phyloP scores from a whole-genome alignment of 2,113 vertebrate species.

The Poeciliopsis prolifica region DNA sequence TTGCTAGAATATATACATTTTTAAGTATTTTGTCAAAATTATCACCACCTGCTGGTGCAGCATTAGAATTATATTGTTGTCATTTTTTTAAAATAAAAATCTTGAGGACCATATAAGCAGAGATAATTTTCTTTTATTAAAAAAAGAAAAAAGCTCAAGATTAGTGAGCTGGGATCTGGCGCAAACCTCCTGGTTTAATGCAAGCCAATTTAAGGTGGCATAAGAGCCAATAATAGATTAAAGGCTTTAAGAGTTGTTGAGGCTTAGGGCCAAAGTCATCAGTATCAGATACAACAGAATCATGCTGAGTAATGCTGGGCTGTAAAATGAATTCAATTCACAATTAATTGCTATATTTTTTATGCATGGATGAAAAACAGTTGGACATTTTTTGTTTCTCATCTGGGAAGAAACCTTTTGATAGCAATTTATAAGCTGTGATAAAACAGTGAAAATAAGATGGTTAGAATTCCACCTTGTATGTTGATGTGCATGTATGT shows the following conservation, averaged over 20 bases:
- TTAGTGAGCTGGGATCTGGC: background rate
- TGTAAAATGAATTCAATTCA: background rate
- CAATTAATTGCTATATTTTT: too few relatives aligned
- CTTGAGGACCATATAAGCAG: background rate
- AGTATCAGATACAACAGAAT: background rate
- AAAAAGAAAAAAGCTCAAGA: background rate
- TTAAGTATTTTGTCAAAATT: too few relatives aligned
- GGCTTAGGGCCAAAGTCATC: constrained; percentile 1
- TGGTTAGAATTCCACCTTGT: background rate
- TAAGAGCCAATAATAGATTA: background rate
- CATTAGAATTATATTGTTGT: too few relatives aligned
- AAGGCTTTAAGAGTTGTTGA: constrained; percentile 6
- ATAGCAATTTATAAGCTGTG: too few relatives aligned
- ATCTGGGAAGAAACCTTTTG: too few relatives aligned
- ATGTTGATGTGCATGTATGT: background rate
- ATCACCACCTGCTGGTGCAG: too few relatives aligned
- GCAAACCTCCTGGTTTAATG: background rate
- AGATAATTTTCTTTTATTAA: too few relatives aligned
- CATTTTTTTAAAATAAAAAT: background rate
- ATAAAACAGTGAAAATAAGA: background rate
- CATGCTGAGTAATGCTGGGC: background rate
- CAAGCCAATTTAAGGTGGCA: background rate
- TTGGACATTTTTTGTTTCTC: too few relatives aligned
- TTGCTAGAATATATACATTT: too few relatives aligned
- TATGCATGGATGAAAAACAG: too few relatives aligned